A percentile compares a stretch with the other conserved stretches of the same genome.
phyloP scores from a whole-genome alignment of 1,140 invertebrate species.

The Brachystomella parvula region DNA sequence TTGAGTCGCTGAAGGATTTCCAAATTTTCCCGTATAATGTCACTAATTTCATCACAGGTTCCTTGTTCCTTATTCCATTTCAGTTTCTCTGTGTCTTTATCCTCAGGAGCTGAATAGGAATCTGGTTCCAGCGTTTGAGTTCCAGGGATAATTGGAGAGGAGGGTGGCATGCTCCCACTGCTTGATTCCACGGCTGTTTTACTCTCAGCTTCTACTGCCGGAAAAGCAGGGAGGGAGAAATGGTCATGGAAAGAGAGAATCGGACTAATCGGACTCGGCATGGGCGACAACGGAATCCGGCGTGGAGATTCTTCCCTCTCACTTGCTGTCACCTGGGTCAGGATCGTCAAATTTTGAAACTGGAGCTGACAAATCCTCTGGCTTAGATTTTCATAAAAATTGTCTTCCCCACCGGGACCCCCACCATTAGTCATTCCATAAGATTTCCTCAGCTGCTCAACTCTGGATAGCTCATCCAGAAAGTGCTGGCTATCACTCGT shows the following conservation, averaged over 20 bases:
- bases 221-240: too few relatives aligned
- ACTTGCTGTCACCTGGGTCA: conserved; percentile 27
- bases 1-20: conserved; percentile 37
- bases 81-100: too few relatives aligned
- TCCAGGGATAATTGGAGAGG: too few relatives aligned
- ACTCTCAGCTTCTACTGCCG: too few relatives aligned
- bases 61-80: not conserved
- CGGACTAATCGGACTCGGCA: conserved; percentile 28
- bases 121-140: too few relatives aligned
- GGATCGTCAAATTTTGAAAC: conserved; percentile 35
- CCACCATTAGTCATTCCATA: too few relatives aligned
- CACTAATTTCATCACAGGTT: conserved; percentile 32
- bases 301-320: conserved; percentile 11
- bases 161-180: too few relatives aligned
- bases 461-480: conserved; percentile 30
- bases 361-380: conserved; percentile 34
- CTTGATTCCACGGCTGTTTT: too few relatives aligned
- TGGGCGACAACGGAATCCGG: conserved; percentile 10
- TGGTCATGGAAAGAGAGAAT: conserved; percentile 5
- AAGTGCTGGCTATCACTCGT: conserved; percentile 35
- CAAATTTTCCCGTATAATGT: conserved; percentile 35
- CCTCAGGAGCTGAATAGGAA: too few relatives aligned
- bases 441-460: too few relatives aligned
- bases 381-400: conserved; percentile 33
- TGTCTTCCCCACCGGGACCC: conserved; percentile 36